These are phyloP conservation scores for Leptopterna dolabrata DNA, from an alignment of 2,888 invertebrate genomes.

Conservation along the genomic window DNA sequence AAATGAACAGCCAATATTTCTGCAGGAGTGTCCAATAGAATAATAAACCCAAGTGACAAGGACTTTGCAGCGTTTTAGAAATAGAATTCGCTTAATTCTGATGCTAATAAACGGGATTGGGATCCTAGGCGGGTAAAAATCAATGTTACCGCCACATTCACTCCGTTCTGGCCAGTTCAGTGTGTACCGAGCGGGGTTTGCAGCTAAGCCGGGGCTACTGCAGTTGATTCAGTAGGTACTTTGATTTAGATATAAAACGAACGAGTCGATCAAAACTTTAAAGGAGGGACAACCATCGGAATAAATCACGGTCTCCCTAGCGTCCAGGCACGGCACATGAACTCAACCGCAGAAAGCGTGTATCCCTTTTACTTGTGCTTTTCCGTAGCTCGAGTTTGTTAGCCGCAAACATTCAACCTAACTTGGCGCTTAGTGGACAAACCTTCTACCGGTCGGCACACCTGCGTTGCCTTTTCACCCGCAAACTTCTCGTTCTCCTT, in stretches of 20 bases:
- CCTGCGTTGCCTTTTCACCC: conserved; percentile 1
- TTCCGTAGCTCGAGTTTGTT: neutral
- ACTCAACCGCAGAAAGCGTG: neutral
- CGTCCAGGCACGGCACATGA: neutral
- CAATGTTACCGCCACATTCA: too few relatives aligned
- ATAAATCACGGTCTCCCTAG: neutral
- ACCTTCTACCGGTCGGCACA: neutral
- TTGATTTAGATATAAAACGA: neutral
- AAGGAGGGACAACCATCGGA: neutral
- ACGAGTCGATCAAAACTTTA: neutral
- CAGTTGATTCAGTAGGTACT: too few relatives aligned
- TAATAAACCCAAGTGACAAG: too few relatives aligned
- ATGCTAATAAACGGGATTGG: too few relatives aligned
- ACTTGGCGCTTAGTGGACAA: conserved; percentile 3
- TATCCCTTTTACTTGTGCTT: neutral
- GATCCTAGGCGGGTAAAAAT: too few relatives aligned
- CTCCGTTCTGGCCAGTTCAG: too few relatives aligned
- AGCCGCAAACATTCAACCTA: conserved; percentile 3
- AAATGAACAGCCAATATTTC: too few relatives aligned
- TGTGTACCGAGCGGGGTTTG: too few relatives aligned
- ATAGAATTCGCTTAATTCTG: too few relatives aligned
- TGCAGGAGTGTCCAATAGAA: too few relatives aligned
- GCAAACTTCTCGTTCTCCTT: neutral
- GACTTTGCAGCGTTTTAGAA: too few relatives aligned
- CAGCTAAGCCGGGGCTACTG: too few relatives aligned